Evolutionary conservation across 2,113 vertebrate species (phyloP).

Genomic region (Naja naja): DNA sequence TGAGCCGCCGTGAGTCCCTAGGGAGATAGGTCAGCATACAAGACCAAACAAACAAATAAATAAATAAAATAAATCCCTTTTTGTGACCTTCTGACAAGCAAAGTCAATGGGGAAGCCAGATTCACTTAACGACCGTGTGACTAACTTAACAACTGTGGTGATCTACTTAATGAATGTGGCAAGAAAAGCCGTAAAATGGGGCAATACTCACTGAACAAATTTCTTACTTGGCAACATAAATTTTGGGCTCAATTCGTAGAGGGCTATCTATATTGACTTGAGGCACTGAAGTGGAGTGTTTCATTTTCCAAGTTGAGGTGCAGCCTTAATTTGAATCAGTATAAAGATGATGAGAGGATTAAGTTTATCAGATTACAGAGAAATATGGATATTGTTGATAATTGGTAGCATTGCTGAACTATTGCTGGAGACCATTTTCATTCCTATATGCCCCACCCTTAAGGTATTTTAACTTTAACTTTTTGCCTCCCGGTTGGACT

Average conservation of each 20-base stretch:
- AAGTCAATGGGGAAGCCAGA: not conserved
- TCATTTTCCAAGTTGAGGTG: not conserved
- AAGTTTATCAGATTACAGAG: not conserved
- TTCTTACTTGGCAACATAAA: not conserved
- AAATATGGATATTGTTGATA: not conserved
- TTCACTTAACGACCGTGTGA: not conserved
- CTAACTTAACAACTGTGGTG: too few species aligned
- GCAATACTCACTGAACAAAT: not conserved
- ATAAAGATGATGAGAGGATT: not conserved
- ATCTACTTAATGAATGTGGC: not conserved
- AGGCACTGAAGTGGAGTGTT: not conserved
- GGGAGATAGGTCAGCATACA: too few species aligned
- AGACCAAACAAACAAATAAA: too few species aligned
- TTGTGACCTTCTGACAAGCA: not conserved
- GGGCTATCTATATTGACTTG: not conserved
- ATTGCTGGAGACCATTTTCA: not conserved
- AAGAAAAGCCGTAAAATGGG: not conserved
- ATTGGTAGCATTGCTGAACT: not conserved
- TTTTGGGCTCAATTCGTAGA: not conserved
- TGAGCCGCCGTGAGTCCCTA: too few species aligned
- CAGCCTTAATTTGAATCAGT: not conserved
- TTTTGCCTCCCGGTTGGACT: too few species aligned
- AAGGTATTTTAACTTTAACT: too few species aligned
- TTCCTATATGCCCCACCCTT: not conserved
- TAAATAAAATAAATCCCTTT: too few species aligned